Evolutionary conservation across 2,113 vertebrate genomes (phyloP), one percentile per base, ranked within the genome.

Genomic region (Dicentrarchus labrax): DNA sequence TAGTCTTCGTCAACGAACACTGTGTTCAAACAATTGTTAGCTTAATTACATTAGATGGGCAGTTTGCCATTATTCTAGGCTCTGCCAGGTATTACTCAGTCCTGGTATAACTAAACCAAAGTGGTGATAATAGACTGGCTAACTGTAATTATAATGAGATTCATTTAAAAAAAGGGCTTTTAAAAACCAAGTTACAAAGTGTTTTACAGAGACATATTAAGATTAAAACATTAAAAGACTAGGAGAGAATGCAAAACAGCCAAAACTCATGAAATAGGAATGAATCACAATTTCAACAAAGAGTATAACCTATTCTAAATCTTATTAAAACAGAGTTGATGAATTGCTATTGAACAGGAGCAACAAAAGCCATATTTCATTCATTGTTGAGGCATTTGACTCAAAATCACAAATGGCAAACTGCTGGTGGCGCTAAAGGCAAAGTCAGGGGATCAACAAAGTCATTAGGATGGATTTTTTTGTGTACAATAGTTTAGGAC

Each of bases 81-180:
- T 60, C 30, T 53, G 15, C 12, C n/a, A 75, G 17, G 47, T 53
- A 60, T 67, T 45, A 67, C 30, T 72, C 41, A 76, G 54, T 68
- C 19, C 47, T 53, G 51, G 36, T 72, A 53, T n/a, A 78, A 84
- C 36, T 21, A 65, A 56, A 60, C 19, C 17, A 61, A 80, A 77
- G 54, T 61, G 61, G 47, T 22, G 66, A 62, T 82, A 86, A 86
- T 79, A 43, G 64, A 65, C 75, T 61, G 30, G 48, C 70, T 62
- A 78, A 65, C 8, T 51, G 73, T 53, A 64, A 65, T 59, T 73
- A 57, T 36, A 61, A 79, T 53, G 17, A 71, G 43, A 10, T 64
- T 73, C 53, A 74, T 69, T 80, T 66, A 19, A 69, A 64, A 60
- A 39, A 76, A 88, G 62, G 69, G 45, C 61, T 47, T 80, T 85